phyloP scores from a whole-genome alignment of 2,888 invertebrate species.

The Monopis laevigella region DNA sequence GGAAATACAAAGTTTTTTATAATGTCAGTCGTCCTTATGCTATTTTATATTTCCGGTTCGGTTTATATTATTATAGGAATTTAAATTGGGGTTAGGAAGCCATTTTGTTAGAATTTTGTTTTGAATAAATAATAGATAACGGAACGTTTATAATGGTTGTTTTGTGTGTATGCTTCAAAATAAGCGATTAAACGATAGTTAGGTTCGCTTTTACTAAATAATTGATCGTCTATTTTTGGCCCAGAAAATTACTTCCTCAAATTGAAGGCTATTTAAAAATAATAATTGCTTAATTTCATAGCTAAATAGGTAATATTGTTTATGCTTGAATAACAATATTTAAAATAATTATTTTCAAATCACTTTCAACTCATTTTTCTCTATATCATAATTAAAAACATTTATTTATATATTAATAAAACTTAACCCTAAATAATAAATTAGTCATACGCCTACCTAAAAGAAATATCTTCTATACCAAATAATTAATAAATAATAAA shows the following conservation, averaged over 20 bases:
- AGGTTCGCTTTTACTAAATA: constrained; percentile 1
- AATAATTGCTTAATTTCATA: too few species aligned
- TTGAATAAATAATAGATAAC: constrained; percentile 24
- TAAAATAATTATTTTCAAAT: not conserved
- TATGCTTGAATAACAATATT: too few species aligned
- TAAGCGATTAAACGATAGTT: constrained; percentile 29
- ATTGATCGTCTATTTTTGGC: constrained; percentile 1
- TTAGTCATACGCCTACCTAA: too few species aligned
- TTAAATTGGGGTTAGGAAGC: constrained; percentile 21
- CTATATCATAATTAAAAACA: not conserved
- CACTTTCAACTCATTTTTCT: not conserved
- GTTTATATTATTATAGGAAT: constrained; percentile 22
- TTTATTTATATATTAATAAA: too few species aligned
- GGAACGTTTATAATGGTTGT: constrained; percentile 21
- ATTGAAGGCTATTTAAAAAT: too few species aligned
- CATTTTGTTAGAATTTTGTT: constrained; percentile 21
- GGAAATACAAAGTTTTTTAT: constrained; percentile 29
- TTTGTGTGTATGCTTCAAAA: constrained; percentile 22
- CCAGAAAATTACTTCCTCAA: too few species aligned
- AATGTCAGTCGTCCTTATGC: constrained; percentile 28
- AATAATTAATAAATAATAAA: too few species aligned
- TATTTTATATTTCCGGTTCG: constrained; percentile 43
- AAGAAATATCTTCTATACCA: too few species aligned
- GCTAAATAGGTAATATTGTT: too few species aligned
- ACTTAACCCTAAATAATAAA: too few species aligned